Conservation (phyloP, 2,797 vertebrate genomes). For the Astyanax mexicanus region DNA sequence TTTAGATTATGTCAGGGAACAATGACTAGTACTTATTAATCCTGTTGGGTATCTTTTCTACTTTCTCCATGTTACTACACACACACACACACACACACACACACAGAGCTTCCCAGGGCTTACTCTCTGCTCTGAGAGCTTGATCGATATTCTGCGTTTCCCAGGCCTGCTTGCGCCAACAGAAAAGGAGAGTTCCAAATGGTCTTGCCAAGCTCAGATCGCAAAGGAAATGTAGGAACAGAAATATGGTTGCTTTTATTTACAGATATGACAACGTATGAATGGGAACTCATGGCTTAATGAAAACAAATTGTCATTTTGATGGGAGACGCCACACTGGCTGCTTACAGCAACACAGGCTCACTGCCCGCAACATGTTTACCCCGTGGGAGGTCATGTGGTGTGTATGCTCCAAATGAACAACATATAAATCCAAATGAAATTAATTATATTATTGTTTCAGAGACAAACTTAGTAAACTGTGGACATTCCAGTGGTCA, state of each 20-base stretch:
- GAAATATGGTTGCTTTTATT: slow-evolving; percentile 61
- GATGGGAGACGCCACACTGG: slow-evolving; percentile 67
- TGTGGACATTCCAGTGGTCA: slow-evolving; percentile 57
- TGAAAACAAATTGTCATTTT: slow-evolving; percentile 73
- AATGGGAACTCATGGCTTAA: slow-evolving; percentile 55
- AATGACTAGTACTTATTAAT: slow-evolving; percentile 50
- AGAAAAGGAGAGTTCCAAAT: slow-evolving; percentile 14
- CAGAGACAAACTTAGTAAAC: slow-evolving; percentile 65
- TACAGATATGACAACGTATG: slow-evolving; percentile 60
- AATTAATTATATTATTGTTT: slow-evolving; percentile 66
- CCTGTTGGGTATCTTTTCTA: slow-evolving; percentile 55
- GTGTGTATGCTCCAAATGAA: slow-evolving; percentile 58
- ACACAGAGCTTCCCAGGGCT: slow-evolving; percentile 44
- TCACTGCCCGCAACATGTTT: slow-evolving; percentile 75
- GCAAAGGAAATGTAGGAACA: slow-evolving; percentile 52
- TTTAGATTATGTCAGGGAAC: neutral
- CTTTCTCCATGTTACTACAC: neutral
- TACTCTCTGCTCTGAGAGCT: slow-evolving; percentile 53
- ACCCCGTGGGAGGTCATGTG: slow-evolving; percentile 66
- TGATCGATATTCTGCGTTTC: slow-evolving; percentile 44
- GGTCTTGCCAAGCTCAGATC: slow-evolving; percentile 33
- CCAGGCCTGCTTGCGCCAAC: slow-evolving; percentile 37
- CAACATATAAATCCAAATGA: slow-evolving; percentile 62
- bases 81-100: no score
- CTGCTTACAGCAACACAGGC: slow-evolving; percentile 60